phyloP scores from a whole-genome alignment of 2,888 invertebrate genomes.

The Chouioia cunea region DNA sequence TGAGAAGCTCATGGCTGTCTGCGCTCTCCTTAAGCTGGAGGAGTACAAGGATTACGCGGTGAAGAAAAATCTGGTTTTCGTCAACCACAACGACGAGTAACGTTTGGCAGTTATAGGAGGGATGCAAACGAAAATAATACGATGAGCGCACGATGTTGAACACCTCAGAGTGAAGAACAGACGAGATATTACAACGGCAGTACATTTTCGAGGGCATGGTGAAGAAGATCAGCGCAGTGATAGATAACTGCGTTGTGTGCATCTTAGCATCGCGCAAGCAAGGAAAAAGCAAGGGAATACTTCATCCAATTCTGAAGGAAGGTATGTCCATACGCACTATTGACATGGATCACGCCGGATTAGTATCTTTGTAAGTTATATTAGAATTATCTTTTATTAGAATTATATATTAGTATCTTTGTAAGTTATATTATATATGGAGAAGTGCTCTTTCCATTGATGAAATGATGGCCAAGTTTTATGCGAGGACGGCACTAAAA shows the following conservation, averaged over 20 bases:
- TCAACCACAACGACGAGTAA: too few relatives aligned
- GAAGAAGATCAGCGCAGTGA: not conserved
- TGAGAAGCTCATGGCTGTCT: not conserved
- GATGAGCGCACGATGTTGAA: not conserved
- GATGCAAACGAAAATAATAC: not conserved
- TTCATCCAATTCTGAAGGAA: not conserved
- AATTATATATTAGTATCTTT: too few relatives aligned
- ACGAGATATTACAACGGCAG: not conserved
- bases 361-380: too few relatives aligned
- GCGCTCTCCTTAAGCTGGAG: not conserved
- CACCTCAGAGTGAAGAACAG: not conserved
- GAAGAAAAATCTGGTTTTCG: not conserved
- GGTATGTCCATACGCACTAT: not conserved
- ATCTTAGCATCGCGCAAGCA: not conserved
- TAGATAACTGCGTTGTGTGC: not conserved
- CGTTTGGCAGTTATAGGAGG: not conserved
- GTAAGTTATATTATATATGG: too few relatives aligned
- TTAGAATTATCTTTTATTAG: too few relatives aligned
- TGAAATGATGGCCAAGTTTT: too few relatives aligned
- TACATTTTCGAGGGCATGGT: not conserved
- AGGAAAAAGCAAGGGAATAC: not conserved
- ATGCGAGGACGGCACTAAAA: too few relatives aligned
- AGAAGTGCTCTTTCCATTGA: too few relatives aligned
- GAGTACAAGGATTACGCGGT: not conserved
- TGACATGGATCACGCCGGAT: constrained; percentile 16